Base-by-base conservation (phyloP, 2,113 vertebrate species). In the Apteryx owenii region DNA sequence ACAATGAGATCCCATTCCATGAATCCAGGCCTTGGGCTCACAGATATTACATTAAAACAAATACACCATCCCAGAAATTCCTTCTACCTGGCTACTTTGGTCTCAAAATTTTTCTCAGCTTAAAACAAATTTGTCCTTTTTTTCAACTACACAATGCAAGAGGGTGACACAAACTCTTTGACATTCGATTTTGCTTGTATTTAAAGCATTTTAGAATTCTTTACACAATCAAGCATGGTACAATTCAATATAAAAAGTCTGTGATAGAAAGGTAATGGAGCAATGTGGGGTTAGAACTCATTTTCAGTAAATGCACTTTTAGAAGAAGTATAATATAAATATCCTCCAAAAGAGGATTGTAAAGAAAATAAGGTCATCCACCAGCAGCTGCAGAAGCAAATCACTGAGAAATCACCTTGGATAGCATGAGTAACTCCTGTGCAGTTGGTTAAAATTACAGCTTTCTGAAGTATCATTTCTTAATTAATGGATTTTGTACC, bases 301-400 rank as follows among this genome's bases (percentile, higher is more conserved):
- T 81, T 72, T 94, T 87, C 61, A 62, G 1, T 42, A 62, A 70
- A 23, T 3, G 56, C 26, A 9, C 31, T 54, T 80, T 88, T 68
- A 95, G 78, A 87, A 88, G 17, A 91, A 65, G 82, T 88, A 31
- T 48, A 83, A 31, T 12, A 86, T 56, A 68, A 92, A 93, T 70
- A 92, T 2, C 9, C 16, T 62, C 33, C 29, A 2, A 88, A 60
- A 85, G 44, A 92, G 29, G 17, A 79, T 28, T 88, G 42, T 77
- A 68, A 73, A 85, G 75, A 81, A 91, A 92, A 22, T 61, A 76
- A 68, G 56, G n/a, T 73, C 53, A 85, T 53, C 66, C 29, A 82
- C 31, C 89, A 80, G 29, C 71, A 91, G 58, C 54, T 85, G n/a
- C 5, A 14, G 60, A 60, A 10, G 12, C 6, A 88, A 86, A 91